Evolutionary conservation across 2,113 vertebrate species (phyloP), one percentile per base, ranked within the genome.

Genomic region (Mormyrus iriodes): DNA sequence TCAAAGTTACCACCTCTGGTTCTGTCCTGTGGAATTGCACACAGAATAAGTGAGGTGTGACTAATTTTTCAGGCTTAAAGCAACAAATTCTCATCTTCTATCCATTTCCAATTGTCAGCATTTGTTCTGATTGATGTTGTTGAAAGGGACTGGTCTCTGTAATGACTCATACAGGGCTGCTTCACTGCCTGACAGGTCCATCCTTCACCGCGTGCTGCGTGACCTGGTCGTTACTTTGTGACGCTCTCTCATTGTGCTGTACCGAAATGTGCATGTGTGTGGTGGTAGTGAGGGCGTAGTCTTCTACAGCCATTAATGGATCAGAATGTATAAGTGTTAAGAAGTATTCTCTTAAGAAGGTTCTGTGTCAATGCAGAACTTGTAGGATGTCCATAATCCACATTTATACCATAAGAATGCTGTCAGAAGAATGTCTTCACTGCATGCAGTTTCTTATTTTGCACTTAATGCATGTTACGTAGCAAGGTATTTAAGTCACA

Each of bases 61-160:
- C 24, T 83, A 44, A 46, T 46, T 31, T 27, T 51, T 8, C 48
- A 12, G 27, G 48, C 6, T 0, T 6, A 49, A 27, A 13, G 48
- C 21, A 4, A 52, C 24, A 17, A 83, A 48, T 48, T 21, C 19
- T 51, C 9, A 27, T 12, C 10, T 13, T 6, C 13, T 27, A 9
- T 19, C 85, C n/a, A 39, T 86, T 6, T 52, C 85, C 27, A 4
- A 4, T 39, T n/a, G 79, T n/a, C 17, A 35, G 92, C 94, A 94
- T 95, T 92, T 90, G 92, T 91, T 94, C 94, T 94, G 95, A 95
- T 94, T 94, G 95, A 95, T 94, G 94, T 94, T 94, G 93, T 90
- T 90, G 90, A 73, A 73, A 53, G 90, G 93, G 94, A 94, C 95
- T 94, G 95, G 95, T 94, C 93, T 93, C 95, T 95, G 93, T 94